phyloP scores from a whole-genome alignment of 1,140 invertebrate species.

The Harlomillsia oculata region DNA sequence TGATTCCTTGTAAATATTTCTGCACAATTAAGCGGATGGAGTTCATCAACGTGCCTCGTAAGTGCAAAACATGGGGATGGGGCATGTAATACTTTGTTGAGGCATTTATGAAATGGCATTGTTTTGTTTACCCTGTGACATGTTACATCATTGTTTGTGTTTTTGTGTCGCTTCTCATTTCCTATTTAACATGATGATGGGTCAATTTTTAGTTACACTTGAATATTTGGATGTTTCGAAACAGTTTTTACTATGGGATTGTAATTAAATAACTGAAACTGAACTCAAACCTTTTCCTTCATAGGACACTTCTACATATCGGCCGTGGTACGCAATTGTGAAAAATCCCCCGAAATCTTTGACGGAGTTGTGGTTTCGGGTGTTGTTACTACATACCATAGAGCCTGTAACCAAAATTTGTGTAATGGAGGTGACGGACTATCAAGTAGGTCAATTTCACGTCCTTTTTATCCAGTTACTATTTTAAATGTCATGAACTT shows the following conservation, averaged over 20 bases:
- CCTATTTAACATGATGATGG: background rate
- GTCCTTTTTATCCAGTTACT: too few species aligned
- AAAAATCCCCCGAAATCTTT: slow-evolving; percentile 1
- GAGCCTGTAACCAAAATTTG: slow-evolving; percentile 10
- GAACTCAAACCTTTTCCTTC: too few species aligned
- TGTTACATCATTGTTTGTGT: too few species aligned
- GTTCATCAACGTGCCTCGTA: slow-evolving; percentile 17
- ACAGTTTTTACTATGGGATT: too few species aligned
- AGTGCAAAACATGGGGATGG: background rate
- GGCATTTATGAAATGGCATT: too few species aligned
- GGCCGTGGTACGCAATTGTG: slow-evolving; percentile 4
- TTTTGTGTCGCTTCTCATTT: background rate
- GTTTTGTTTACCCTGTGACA: too few species aligned
- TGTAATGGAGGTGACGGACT: slow-evolving; percentile 19
- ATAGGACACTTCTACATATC: slow-evolving; percentile 4
- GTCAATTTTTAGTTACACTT: too few species aligned
- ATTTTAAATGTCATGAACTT: too few species aligned
- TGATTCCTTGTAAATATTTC: slow-evolving; percentile 17
- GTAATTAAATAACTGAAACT: too few species aligned
- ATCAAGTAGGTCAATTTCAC: background rate
- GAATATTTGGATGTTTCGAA: too few species aligned
- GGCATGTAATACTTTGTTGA: too few species aligned
- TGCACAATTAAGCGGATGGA: slow-evolving; percentile 19
- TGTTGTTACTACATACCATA: slow-evolving; percentile 5
- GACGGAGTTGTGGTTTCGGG: slow-evolving; percentile 6